Base-by-base conservation (phyloP, 2,888 invertebrate species). In the Leucophenga montana region DNA sequence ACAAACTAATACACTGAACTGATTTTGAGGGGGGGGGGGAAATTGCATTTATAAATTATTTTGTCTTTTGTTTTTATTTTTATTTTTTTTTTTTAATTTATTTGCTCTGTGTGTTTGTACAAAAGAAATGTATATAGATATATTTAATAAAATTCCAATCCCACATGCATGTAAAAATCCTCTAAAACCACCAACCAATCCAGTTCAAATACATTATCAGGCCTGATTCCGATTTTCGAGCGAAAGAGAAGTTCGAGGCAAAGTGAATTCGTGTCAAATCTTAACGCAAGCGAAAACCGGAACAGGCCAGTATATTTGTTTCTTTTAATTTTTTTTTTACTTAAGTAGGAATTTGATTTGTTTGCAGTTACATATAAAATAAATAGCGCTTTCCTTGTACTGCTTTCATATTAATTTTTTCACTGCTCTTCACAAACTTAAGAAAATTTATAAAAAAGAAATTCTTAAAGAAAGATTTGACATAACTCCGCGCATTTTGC, bases 351-450 rank as follows among this genome's bases (percentile, higher is more conserved):
- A 31, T 31, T 57, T 57, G n/a, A 1, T 31, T 57, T 27, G 57
- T 57, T 57, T 57, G 39, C 39, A 22, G n/a, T 57, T 57, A 57
- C 57, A 22, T 57, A 8, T n/a, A 50, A 3, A 18, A 4, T n/a
- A 16, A 11, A 13, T 50, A 31, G 57, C 31, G 57, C 57, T 27
- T 57, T 57, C 57, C 57, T 57, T 57, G 27, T 11, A 27, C 22
- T 27, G 56, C 56, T 27, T 64, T 22, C 9, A n/a, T 48, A 46
- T 77, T 44, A 50, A 71, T 70, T 83, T 54, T 61, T 50, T 75
- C 77, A 74, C 72, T 71, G 76, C 73, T 78, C 71, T 71, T 71
- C 62, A 64, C 22, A 39, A 33, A 14, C 5, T 39, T 18, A 48
- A 64, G 11, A 39, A 39, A 11, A 39, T 8, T 5, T 5, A 27